These are phyloP conservation scores for Ictalurus furcatus DNA, from an alignment of 2,113 vertebrate genomes.

Conservation along the genomic window DNA sequence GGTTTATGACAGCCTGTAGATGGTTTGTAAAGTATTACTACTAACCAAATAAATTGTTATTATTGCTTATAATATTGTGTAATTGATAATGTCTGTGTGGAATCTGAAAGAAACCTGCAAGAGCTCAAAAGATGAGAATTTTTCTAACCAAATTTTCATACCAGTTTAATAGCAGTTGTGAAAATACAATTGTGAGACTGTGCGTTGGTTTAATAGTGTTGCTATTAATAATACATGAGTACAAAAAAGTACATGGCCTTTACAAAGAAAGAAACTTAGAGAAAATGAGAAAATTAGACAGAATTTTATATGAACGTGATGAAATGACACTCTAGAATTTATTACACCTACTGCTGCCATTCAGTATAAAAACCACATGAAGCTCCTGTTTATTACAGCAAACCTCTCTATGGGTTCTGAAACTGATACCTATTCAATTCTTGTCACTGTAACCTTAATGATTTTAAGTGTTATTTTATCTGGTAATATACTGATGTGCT, in stretches of 20 bases:
- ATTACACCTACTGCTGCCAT: not conserved
- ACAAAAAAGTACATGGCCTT: not conserved
- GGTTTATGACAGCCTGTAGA: not conserved
- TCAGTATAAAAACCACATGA: not conserved
- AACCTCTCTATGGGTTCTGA: not conserved
- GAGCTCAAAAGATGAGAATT: not conserved
- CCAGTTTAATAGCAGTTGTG: not conserved
- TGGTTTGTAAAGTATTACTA: not conserved
- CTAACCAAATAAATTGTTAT: not conserved
- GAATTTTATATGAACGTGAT: not conserved
- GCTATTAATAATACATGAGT: not conserved
- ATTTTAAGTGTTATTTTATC: not conserved
- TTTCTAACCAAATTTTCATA: not conserved
- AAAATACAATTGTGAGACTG: not conserved
- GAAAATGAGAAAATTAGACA: not conserved
- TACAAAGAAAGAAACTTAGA: not conserved
- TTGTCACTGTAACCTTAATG: not conserved
- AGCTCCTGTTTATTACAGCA: not conserved
- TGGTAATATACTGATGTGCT: not conserved
- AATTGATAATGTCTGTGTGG: not conserved
- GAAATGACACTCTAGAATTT: not conserved
- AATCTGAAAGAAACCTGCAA: slow-evolving; percentile 13
- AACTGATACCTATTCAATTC: not conserved
- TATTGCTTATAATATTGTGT: not conserved
- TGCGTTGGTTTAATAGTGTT: not conserved